Evolutionary conservation across 1,140 invertebrate genomes (phyloP), one percentile per base, ranked within the genome.

Genomic region (Brachionus plicatilis): DNA sequence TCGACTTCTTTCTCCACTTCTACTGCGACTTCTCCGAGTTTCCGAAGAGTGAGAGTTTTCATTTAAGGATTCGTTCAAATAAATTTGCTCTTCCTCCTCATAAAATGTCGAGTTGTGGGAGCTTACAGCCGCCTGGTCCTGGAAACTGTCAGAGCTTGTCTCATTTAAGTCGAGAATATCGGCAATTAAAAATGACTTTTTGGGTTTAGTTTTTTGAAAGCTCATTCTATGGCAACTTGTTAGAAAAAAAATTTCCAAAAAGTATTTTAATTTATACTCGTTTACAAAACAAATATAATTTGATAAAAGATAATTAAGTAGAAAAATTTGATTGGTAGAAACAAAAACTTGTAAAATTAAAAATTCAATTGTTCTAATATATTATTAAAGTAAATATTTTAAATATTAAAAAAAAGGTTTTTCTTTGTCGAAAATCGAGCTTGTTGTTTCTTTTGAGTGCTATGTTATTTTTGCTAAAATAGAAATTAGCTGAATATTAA

Each of bases 401-500:
- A 72, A 72, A 72, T 72, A 20, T n/a, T 43, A 20, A 41, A 24
- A 43, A 72, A 41, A 20, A n/a, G 9, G 53, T 60, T 60, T 60
- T 60, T 60, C 53, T 60, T 60, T 60, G n/a, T 70, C 14, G 24
- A 50, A 76, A 50, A 47, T 27, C 43, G 27, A 27, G 72, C 45
- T 50, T 50, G 72, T 76, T 76, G 24, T 47, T 76, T 76, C 47
- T 76, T 24, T 76, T 47, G 33, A 27, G 43, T 50, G 24, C 43
- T 47, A 27, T 76, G 33, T 76, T 76, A 37, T 76, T 50, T 5
- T 76, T 76, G 45, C 47, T 50, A 50, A 45, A 75, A 43, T 75
- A 68, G 17, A 72, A 72, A 72, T 72, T 72, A 72, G 68, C 68
- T 72, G 68, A 72, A 41, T 72, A 41, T 76, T 76, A 50, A 76